Base-by-base conservation (phyloP, 2,888 invertebrate genomes). In the Glyphotaelius pellucidus region DNA sequence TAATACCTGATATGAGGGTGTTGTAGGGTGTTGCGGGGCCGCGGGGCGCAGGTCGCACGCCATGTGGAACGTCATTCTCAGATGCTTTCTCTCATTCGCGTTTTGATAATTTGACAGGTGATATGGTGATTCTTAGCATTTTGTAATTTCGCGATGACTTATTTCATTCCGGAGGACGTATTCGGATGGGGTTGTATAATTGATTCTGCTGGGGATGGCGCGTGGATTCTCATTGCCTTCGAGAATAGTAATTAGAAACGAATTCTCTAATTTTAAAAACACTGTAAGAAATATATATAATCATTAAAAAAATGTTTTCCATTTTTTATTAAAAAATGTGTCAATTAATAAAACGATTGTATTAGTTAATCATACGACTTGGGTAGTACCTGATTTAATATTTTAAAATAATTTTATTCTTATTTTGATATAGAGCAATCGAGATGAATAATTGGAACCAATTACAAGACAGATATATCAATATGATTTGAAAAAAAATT, bases 101-200 rank as follows among this genome's bases (percentile, higher is more conserved):
- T 92, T 91, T 90, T 92, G 88, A 91, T 92, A 92, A 92, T 92
- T 92, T 92, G 92, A 92, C 92, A 92, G 92, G 92, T 92, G 92
- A 90, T 90, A 90, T 80, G 90, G 89, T 90, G 90, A 92, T 90
- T 91, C 92, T 92, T 92, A 91, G 91, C 91, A 90, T 91, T 92
- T 92, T 91, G 91, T 92, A 90, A 92, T 91, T 92, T 79, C 89
- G 80, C 67, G 80, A 84, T 80, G 86, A 92, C 89, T 85, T 89
- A 89, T 83, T 90, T 87, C 81, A 35, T 80, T 90, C 83, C 89
- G 35, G 85, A 38, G 80, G 35, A 15, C 25, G 12, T 52, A 31
- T 90, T 67, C 35, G 25, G 86, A 86, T 67, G 86, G 90, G 86
- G 90, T 79, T 90, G 80, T 85, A 80, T 90, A 90, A 90, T 90